These are phyloP conservation scores for Catharus bicknelli DNA, from an alignment of 2,113 vertebrate species.

Conservation along the genomic window DNA sequence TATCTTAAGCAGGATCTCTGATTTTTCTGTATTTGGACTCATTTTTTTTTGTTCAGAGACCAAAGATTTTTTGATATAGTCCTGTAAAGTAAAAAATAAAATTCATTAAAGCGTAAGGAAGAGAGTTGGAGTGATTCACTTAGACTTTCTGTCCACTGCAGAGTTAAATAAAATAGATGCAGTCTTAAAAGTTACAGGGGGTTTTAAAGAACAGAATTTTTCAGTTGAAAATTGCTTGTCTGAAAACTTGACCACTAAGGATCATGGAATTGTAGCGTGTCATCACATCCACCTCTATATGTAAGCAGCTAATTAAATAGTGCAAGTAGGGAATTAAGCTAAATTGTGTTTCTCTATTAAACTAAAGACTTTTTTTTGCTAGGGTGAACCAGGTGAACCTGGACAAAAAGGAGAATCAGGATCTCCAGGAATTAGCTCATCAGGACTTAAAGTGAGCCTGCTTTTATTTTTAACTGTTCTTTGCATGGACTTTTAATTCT, in stretches of 20 bases:
- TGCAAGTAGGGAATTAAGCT: not conserved
- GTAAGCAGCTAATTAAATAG: not conserved
- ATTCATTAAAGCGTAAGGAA: not conserved
- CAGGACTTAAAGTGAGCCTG: slow-evolving; percentile 79
- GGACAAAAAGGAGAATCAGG: slow-evolving; percentile 67
- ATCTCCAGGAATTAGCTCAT: slow-evolving; percentile 66
- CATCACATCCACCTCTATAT: not conserved
- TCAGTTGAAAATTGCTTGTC: not conserved
- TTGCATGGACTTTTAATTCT: not conserved
- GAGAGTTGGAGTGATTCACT: not conserved
- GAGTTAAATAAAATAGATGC: not conserved
- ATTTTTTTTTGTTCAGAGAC: not conserved
- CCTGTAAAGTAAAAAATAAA: not conserved
- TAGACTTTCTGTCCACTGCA: not conserved
- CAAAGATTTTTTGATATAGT: not conserved
- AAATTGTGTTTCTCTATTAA: not conserved
- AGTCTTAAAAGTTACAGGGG: not conserved
- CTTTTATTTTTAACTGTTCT: not conserved
- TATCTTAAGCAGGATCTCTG: not conserved
- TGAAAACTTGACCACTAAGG: not conserved
- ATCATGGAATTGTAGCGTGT: not conserved
- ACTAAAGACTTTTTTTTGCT: not conserved
- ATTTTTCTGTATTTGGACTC: not conserved
- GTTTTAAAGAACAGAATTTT: not conserved
- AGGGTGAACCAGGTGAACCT: slow-evolving; percentile 65